Base-by-base conservation (phyloP, 2,888 invertebrate species). In the Horisme vitalbata region DNA sequence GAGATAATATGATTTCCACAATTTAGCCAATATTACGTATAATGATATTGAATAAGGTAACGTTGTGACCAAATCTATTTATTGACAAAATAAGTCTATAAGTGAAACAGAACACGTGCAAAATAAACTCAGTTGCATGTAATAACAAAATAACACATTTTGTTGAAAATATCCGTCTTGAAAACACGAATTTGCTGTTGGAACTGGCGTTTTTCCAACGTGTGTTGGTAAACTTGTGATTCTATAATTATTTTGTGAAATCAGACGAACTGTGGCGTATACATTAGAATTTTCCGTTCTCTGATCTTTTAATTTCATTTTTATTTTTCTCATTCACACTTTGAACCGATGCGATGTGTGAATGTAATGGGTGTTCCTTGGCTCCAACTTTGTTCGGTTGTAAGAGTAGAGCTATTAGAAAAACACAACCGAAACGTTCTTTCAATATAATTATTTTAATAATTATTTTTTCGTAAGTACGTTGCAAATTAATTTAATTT, bases 161-260 rank as follows among this genome's bases (percentile, higher is more conserved):
- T 33, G 36, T 43, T 39, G 32, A 27, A 37, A 41, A 48, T 33
- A 38, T 35, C 20, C 24, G 28, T 9, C 21, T 43, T 27, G 18
- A 43, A 38, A 48, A 43, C 43, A 33, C 13, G 33, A 43, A 26
- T 32, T 37, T 45, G 20, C 24, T 45, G 45, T 41, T 36, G 50
- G 64, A 65, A 64, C 72, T 85, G 85, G 85, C 85, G 59, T 45
- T 50, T 54, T 59, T 77, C 85, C 85, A 85, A 77, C 55, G 53
- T 44, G 68, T 79, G 77, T 77, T 79, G 72, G 77, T 80, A 83
- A 80, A 81, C 78, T 79, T 77, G 57, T 57, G 63, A 45, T 49
- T 73, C 83, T 85, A 82, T 79, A 80, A 82, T 76, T 79, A 76
- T 67, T 71, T 31, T 20, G 57, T 56, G 18, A 2, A 18, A 2